A percentile compares a stretch with the other conserved stretches of the same genome.
Evolutionary conservation across 2,797 vertebrate species (phyloP).

Genomic region (Podarcis lilfordi): DNA sequence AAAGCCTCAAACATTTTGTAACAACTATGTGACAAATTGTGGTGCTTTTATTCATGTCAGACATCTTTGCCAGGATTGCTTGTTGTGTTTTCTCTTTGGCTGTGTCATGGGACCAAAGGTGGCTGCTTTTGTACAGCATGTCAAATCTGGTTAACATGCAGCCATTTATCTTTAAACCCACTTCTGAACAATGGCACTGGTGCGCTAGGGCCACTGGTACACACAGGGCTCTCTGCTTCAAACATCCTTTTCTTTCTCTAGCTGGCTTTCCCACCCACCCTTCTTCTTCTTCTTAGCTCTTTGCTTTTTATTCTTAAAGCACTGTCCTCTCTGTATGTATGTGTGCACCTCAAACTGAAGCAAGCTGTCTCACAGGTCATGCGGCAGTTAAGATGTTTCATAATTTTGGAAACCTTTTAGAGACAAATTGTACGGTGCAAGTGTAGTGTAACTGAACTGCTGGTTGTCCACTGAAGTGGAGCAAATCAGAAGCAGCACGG

Average conservation of each 20-base stretch:
- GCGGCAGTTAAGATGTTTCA: slow-evolving; percentile 88
- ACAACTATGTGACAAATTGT: slow-evolving; percentile 85
- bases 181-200: slow-evolving; percentile 81
- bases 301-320: slow-evolving; percentile 42
- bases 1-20: slow-evolving; percentile 84
- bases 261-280: neutral
- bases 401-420: slow-evolving; percentile 87
- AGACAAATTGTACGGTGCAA: slow-evolving; percentile 89
- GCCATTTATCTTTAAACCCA: slow-evolving; percentile 90
- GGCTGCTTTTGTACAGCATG: slow-evolving; percentile 91
- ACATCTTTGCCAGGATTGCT: slow-evolving; percentile 83
- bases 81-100: slow-evolving; percentile 86
- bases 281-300: neutral
- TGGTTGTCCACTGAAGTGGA: slow-evolving; percentile 89
- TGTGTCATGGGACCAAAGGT: slow-evolving; percentile 92
- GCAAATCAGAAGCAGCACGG: slow-evolving; percentile 89
- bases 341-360: slow-evolving; percentile 62
- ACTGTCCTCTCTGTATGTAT: slow-evolving; percentile 62
- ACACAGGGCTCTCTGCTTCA: slow-evolving; percentile 66
- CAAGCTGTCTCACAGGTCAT: slow-evolving; percentile 79
- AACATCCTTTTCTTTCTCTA: slow-evolving; percentile 27
- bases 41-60: slow-evolving; percentile 80
- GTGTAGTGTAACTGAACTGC: slow-evolving; percentile 88
- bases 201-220: slow-evolving; percentile 72
- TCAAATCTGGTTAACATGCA: slow-evolving; percentile 94